A percentile compares a stretch with the other conserved stretches of the same genome.
phyloP scores from a whole-genome alignment of 2,888 invertebrate species.

The Synanthedon andrenaeformis region DNA sequence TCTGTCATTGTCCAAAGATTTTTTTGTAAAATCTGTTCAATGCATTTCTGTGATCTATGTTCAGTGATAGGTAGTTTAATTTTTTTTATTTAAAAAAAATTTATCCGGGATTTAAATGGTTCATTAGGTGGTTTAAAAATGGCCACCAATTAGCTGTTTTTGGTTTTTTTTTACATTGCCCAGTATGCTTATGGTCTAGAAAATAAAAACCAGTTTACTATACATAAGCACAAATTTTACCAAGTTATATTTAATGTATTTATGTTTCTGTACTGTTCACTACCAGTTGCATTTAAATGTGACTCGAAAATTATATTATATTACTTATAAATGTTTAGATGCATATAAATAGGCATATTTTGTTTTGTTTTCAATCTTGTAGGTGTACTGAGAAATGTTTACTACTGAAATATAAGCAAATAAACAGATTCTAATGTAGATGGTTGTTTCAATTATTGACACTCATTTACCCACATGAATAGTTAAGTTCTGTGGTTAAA shows the following conservation, averaged over 20 bases:
- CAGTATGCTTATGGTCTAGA: not conserved
- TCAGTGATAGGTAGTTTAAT: slow-evolving; percentile 32
- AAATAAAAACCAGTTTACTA: not conserved
- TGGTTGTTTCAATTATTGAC: slow-evolving; percentile 2
- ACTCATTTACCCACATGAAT: not conserved
- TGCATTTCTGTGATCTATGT: slow-evolving; percentile 64
- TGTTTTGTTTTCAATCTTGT: slow-evolving; percentile 1
- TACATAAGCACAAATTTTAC: slow-evolving; percentile 42
- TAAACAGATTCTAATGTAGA: slow-evolving; percentile 19
- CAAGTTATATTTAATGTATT: slow-evolving; percentile 1
- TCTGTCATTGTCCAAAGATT: slow-evolving; percentile 1
- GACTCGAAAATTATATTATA: not conserved
- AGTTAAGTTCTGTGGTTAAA: too few relatives aligned
- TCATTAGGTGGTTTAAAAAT: too few relatives aligned
- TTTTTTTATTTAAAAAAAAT: slow-evolving; percentile 5
- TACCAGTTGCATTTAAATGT: not conserved
- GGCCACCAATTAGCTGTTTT: slow-evolving; percentile 11
- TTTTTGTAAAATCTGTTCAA: slow-evolving; percentile 17
- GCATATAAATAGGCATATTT: not conserved
- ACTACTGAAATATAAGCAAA: slow-evolving; percentile 12
- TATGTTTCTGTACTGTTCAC: not conserved
- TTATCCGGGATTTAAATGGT: too few relatives aligned
- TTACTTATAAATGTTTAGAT: slow-evolving; percentile 1
- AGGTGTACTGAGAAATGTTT: slow-evolving; percentile 13
- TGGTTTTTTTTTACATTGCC: slow-evolving; percentile 21